A percentile compares a stretch with the other conserved stretches of the same genome.
phyloP scores from a whole-genome alignment of 2,888 invertebrate genomes.

The Leuctra nigra region DNA sequence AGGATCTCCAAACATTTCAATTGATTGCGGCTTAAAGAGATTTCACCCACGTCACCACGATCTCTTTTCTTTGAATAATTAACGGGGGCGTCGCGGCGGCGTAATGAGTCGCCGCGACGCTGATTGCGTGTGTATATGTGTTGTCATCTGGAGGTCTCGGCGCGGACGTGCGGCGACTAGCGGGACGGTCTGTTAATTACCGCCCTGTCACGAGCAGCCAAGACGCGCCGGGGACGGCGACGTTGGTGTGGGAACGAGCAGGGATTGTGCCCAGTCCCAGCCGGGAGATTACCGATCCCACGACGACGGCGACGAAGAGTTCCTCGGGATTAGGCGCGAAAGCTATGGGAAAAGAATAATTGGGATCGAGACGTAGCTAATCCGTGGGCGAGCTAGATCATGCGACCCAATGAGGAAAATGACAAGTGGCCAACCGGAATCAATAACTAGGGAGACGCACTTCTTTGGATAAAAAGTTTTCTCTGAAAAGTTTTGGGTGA shows the following conservation, averaged over 20 bases:
- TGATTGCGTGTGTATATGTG: neutral
- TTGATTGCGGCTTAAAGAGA: no score
- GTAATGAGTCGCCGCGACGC: no score
- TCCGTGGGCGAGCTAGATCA: conserved; percentile 7
- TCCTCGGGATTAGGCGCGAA: conserved; percentile 7
- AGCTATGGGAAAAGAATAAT: conserved; percentile 12
- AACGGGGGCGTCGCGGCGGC: no score
- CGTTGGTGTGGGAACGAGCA: neutral
- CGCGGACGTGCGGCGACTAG: conserved; percentile 34
- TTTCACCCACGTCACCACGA: neutral
- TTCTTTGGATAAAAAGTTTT: no score
- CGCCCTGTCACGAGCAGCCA: conserved; percentile 26
- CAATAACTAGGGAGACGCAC: neutral
- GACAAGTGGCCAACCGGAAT: neutral
- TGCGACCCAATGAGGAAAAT: conserved; percentile 5
- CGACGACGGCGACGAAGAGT: conserved; percentile 1
- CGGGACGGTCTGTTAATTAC: conserved; percentile 33
- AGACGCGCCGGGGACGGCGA: neutral
- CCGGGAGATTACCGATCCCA: conserved; percentile 6
- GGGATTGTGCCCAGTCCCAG: neutral
- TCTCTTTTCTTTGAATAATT: no score
- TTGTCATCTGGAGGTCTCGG: conserved; percentile 25
- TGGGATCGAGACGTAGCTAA: conserved; percentile 3
- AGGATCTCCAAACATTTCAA: no score
- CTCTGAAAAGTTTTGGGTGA: no score